These are phyloP conservation scores for Rattus norvegicus DNA, from an alignment of 2,113 vertebrate species.

Conservation along the genomic window GRCr8 NC_086028.1:24423001-24423500, in stretches of 20 bases:
- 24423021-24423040: constrained; percentile 66
- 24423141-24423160: constrained; percentile 80
- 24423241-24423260: constrained; percentile 77
- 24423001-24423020: constrained; percentile 13
- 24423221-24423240: constrained; percentile 76
- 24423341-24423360: constrained; percentile 84
- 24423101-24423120: constrained; percentile 78
- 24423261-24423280: constrained; percentile 62
- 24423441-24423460: constrained; percentile 82
- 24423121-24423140: constrained; percentile 78
- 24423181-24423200: constrained; percentile 73
- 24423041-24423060: neutral
- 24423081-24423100: constrained; percentile 66
- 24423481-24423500: constrained; percentile 90
- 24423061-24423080: constrained; percentile 49
- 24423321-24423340: constrained; percentile 88
- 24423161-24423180: constrained; percentile 73
- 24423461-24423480: constrained; percentile 87
- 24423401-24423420: constrained; percentile 83
- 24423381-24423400: constrained; percentile 85
- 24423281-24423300: constrained; percentile 80
- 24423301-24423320: constrained; percentile 84
- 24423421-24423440: constrained; percentile 80
- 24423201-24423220: constrained; percentile 76
- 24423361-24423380: constrained; percentile 87